Base-by-base conservation (phyloP, 2,888 invertebrate species). In the Megamerina dolium region DNA sequence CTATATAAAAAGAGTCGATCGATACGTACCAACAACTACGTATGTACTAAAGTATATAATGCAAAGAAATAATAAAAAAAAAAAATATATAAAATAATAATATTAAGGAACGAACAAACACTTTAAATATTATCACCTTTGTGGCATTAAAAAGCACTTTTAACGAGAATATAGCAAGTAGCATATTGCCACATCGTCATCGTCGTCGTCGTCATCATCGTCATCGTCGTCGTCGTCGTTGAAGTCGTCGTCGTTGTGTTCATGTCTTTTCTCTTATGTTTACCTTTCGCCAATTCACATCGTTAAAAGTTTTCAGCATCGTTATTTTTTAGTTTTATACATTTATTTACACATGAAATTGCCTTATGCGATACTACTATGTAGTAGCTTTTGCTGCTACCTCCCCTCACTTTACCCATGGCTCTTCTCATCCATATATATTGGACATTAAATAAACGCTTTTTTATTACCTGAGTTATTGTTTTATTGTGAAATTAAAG, bases 401-500 rank as follows among this genome's bases (percentile, higher is more conserved):
- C 3, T 27, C 3, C 13, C 27, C 27, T 5, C 27, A n/a, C 27
- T 27, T 23, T 13, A 3, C 5, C 27, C 27, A n/a, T 13, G 3
- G 10, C 27, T 27, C 26, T 27, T 5, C 13, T 27, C 13, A 13
- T 27, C 27, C 13, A n/a, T n/a, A n/a, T n/a, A 23, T 23, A 10
- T 31, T 31, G 31, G 31, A 13, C 31, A 31, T 31, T 31, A 31
- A n/a, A 31, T 31, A 16, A 55, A 59, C 60, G 57, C 60, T 59
- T 59, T 59, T 60, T 60, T 58, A 58, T 57, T 58, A 57, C 58
- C 59, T 59, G 58, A 61, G 56, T 59, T 59, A 59, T 59, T 59
- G 61, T 59, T 61, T 59, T 57, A 53, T 55, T 56, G 61, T 59
- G 51, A 61, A 59, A 59, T 58, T 59, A 59, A 59, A 61, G 59